These are phyloP conservation scores for Pteropus rufus DNA, from an alignment of 2,797 vertebrate genomes.

Conservation along the genomic window DNA sequence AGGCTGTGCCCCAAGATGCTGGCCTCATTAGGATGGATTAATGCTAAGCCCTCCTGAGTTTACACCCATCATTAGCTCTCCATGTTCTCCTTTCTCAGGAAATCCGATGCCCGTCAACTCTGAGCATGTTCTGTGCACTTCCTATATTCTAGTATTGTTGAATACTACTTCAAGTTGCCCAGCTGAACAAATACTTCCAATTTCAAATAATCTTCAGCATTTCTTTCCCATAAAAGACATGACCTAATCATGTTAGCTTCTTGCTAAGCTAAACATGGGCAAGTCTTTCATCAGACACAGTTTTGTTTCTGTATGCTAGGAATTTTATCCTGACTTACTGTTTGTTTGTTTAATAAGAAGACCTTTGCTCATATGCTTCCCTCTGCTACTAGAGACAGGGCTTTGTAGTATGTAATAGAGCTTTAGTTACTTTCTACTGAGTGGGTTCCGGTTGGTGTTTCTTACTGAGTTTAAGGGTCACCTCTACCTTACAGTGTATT, in stretches of 20 bases:
- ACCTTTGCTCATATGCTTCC: background rate
- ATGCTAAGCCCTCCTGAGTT: background rate
- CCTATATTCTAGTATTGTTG: background rate
- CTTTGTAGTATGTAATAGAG: background rate
- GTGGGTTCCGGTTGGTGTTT: background rate
- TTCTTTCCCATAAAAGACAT: slow-evolving; percentile 5
- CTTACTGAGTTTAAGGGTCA: background rate
- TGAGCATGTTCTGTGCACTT: background rate
- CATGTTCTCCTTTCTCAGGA: background rate
- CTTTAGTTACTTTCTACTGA: background rate
- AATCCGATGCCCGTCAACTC: background rate
- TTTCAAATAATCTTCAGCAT: background rate
- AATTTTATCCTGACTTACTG: slow-evolving; percentile 25
- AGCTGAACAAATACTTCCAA: slow-evolving; percentile 13
- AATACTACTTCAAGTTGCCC: background rate
- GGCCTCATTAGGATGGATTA: background rate
- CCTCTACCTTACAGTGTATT: background rate
- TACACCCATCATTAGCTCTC: background rate
- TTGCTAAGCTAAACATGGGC: background rate
- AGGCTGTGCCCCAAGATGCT: background rate
- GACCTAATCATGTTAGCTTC: background rate
- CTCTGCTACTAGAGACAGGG: background rate
- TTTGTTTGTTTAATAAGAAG: slow-evolving; percentile 35
- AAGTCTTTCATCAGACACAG: background rate
- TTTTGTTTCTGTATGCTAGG: slow-evolving; percentile 25